Conservation (phyloP, 1,140 invertebrate species). For the Sesamia nonagrioides region DNA sequence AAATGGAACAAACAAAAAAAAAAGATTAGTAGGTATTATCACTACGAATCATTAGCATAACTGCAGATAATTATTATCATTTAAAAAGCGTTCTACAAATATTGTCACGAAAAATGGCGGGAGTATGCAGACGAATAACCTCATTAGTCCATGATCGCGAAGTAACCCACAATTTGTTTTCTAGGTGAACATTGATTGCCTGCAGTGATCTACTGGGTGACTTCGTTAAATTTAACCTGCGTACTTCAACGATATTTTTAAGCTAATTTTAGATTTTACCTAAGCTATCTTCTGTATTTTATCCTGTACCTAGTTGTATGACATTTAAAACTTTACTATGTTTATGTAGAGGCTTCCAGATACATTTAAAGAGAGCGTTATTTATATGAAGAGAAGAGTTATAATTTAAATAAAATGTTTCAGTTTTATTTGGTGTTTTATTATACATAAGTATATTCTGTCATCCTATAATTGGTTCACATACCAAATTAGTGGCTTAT, state of each 20-base stretch:
- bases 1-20: too few species aligned
- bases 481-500: background rate
- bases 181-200: slow-evolving; percentile 81
- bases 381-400: slow-evolving; percentile 82
- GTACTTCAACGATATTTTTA: slow-evolving; percentile 59
- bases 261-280: slow-evolving; percentile 59
- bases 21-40: too few species aligned
- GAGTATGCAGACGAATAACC: too few species aligned
- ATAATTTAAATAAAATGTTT: slow-evolving; percentile 84
- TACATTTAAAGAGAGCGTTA: slow-evolving; percentile 79
- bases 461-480: background rate
- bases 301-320: slow-evolving; percentile 64
- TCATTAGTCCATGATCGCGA: background rate
- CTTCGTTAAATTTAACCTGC: slow-evolving; percentile 54
- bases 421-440: slow-evolving; percentile 70
- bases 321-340: slow-evolving; percentile 69
- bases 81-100: too few species aligned
- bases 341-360: slow-evolving; percentile 86
- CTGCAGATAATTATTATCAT: too few species aligned
- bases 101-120: too few species aligned
- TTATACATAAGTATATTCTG: too few species aligned
- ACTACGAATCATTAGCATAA: too few species aligned
- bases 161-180: slow-evolving; percentile 55
- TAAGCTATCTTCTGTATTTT: slow-evolving; percentile 66
- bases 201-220: slow-evolving; percentile 56